Evolutionary conservation across 2,113 vertebrate genomes (phyloP).

Genomic region (Arenaria interpres): DNA sequence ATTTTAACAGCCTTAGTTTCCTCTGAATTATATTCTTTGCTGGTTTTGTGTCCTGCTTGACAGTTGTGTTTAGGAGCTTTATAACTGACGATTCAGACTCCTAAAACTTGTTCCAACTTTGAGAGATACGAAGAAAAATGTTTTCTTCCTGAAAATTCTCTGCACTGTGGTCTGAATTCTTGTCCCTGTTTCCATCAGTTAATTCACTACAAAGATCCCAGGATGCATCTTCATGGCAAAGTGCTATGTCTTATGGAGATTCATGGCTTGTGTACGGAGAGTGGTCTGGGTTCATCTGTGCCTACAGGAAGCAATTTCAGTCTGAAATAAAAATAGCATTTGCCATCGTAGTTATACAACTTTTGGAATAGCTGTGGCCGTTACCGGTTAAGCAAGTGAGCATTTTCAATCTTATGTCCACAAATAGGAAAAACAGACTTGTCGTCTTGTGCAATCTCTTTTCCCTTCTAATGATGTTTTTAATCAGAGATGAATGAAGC

Average conservation of each 20-base stretch:
- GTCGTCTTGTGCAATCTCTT: not conserved
- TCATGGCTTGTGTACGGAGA: not conserved
- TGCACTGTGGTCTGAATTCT: not conserved
- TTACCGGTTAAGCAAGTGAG: not conserved
- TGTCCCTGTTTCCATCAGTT: not conserved
- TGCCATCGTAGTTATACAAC: not conserved
- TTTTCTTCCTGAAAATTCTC: not conserved
- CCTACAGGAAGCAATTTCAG: not conserved
- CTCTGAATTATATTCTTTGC: not conserved
- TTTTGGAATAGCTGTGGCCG: not conserved
- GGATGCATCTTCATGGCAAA: not conserved
- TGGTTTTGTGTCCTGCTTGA: not conserved
- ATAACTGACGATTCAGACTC: not conserved
- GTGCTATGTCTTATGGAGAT: not conserved
- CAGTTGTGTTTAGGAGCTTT: not conserved
- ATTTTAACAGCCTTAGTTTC: not conserved
- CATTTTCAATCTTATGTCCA: not conserved
- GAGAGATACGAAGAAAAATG: not conserved
- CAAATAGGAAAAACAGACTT: not conserved
- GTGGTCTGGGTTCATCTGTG: not conserved
- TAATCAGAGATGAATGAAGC: not conserved
- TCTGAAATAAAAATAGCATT: not conserved
- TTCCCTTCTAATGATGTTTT: not conserved
- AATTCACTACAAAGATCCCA: not conserved
- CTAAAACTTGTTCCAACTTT: not conserved